A percentile compares a stretch with the other conserved stretches of the same genome.
These are phyloP conservation scores for Lepidochitona cinerea DNA, from an alignment of 2,888 invertebrate species.

Conservation along the genomic window DNA sequence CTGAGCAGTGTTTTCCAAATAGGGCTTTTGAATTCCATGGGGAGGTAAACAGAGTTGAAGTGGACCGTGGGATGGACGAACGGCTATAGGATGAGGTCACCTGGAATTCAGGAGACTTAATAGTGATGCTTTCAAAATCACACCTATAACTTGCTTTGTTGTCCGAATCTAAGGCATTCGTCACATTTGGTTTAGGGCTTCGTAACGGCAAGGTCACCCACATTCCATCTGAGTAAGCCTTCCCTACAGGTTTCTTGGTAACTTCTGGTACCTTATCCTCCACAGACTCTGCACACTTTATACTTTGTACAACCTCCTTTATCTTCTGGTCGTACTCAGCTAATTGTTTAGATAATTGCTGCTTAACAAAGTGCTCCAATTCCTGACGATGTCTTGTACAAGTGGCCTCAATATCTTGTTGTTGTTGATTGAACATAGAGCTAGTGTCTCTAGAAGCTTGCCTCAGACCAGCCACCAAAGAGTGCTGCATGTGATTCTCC, in stretches of 20 bases:
- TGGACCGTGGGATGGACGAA: not conserved
- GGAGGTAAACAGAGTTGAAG: not conserved
- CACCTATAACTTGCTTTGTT: not conserved
- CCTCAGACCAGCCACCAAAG: not conserved
- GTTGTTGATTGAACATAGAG: not conserved
- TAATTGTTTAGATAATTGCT: not conserved
- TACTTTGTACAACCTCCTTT: not conserved
- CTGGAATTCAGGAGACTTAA: not conserved
- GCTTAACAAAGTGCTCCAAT: not conserved
- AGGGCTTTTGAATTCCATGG: constrained; percentile 35
- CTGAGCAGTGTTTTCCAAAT: constrained; percentile 36
- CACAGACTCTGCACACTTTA: not conserved
- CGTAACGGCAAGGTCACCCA: not conserved
- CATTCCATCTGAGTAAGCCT: not conserved
- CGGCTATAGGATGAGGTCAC: not conserved
- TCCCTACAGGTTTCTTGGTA: not conserved
- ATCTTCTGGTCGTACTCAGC: not conserved
- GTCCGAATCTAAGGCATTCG: not conserved
- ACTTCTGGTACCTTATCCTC: not conserved
- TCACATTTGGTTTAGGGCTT: not conserved
- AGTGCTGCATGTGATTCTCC: constrained; percentile 18
- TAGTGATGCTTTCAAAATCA: not conserved
- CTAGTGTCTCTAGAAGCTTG: not conserved
- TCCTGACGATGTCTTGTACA: not conserved
- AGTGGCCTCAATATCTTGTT: not conserved